Evolutionary conservation across 2,888 invertebrate genomes (phyloP).

Genomic region (Vandiemenella viatica): DNA sequence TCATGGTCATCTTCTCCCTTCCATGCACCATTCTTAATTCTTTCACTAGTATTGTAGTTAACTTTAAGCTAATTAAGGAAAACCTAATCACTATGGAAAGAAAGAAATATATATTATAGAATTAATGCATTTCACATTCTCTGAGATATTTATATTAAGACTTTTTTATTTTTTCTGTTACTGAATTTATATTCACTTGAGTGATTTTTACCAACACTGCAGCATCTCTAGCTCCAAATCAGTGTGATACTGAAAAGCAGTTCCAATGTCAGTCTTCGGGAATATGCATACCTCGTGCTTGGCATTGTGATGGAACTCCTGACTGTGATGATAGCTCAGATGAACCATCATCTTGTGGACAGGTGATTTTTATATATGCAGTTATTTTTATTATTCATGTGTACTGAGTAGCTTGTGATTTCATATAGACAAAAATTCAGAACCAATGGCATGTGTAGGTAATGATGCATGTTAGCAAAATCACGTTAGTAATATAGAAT

Average conservation of each 20-base stretch:
- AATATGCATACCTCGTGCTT: conserved; percentile 80
- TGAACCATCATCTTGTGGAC: conserved; percentile 67
- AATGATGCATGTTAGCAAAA: too few relatives aligned
- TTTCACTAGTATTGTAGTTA: neutral
- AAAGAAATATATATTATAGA: neutral
- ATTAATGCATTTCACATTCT: neutral
- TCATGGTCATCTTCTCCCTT: too few relatives aligned
- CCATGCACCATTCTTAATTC: too few relatives aligned
- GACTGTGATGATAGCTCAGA: conserved; percentile 88
- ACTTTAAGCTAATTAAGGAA: neutral
- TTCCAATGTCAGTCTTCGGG: conserved; percentile 77
- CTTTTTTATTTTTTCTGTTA: neutral
- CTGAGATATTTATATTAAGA: too few relatives aligned
- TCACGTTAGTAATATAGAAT: too few relatives aligned
- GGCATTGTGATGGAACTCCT: conserved; percentile 86
- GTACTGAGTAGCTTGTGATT: too few relatives aligned
- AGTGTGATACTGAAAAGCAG: conserved; percentile 77
- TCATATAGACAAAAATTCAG: too few relatives aligned
- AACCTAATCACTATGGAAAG: neutral
- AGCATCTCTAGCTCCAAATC: conserved; percentile 68
- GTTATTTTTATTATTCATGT: too few relatives aligned
- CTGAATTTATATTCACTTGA: conserved; percentile 2
- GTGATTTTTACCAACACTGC: neutral
- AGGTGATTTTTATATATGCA: too few relatives aligned
- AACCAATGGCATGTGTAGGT: too few relatives aligned